Percentiles rank a stretch among this genome's conserved stretches.
phyloP scores from a whole-genome alignment of 1,140 invertebrate genomes.

The Nomia melanderi region DNA sequence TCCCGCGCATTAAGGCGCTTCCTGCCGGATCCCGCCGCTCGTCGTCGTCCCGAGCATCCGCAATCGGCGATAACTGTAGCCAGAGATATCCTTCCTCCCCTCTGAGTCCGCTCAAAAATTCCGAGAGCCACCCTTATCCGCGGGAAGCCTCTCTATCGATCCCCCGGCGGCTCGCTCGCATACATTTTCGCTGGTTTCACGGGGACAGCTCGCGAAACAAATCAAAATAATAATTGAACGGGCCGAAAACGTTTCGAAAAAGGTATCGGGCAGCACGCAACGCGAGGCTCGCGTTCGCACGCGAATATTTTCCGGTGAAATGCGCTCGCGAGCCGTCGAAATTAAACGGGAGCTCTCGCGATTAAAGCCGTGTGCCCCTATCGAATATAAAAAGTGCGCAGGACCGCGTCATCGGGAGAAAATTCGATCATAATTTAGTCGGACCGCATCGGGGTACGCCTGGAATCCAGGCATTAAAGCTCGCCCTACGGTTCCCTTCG shows the following conservation, averaged over 20 bases:
- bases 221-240: not conserved
- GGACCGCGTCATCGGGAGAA: too few species aligned
- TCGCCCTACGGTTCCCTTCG: too few species aligned
- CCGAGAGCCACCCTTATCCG: not conserved
- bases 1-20: slow-evolving; percentile 49
- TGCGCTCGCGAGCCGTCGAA: not conserved
- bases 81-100: not conserved
- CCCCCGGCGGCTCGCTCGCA: not conserved
- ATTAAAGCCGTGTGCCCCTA: not conserved
- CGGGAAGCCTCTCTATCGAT: slow-evolving; percentile 7
- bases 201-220: not conserved
- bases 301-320: not conserved
- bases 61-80: slow-evolving; percentile 52
- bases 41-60: slow-evolving; percentile 48
- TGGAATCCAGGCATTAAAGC: too few species aligned
- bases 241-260: not conserved
- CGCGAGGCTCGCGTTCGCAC: not conserved
- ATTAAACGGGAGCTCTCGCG: not conserved
- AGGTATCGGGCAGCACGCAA: not conserved
- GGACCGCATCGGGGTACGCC: too few species aligned
- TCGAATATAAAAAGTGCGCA: not conserved
- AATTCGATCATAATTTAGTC: not conserved
- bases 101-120: not conserved
- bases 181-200: not conserved
- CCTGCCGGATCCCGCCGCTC: slow-evolving; percentile 7